Conservation (phyloP, 2,797 vertebrate genomes). For the Sebastes wilsoni region DNA sequence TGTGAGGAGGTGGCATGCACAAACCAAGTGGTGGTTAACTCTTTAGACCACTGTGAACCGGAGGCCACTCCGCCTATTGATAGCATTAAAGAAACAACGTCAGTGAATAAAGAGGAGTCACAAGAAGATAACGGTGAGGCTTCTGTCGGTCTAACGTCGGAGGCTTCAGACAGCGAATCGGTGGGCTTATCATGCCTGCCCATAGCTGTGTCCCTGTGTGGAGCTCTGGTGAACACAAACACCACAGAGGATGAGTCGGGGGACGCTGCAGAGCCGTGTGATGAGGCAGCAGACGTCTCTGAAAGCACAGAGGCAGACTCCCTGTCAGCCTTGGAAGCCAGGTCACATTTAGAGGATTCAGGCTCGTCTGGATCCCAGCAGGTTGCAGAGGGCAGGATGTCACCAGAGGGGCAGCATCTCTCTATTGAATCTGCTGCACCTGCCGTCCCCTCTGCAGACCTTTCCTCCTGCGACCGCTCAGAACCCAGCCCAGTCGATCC, state of each 20-base stretch:
- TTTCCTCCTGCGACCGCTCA: background rate
- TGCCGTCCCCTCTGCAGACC: background rate
- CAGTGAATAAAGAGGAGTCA: constrained; percentile 6
- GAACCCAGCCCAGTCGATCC: constrained; percentile 53
- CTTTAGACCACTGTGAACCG: background rate
- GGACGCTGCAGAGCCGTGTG: constrained; percentile 39
- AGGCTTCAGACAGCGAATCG: constrained; percentile 51
- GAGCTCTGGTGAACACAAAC: constrained; percentile 73
- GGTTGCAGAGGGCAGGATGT: constrained; percentile 29
- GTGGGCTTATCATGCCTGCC: constrained; percentile 82
- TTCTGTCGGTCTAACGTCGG: background rate
- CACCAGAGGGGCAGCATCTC: constrained; percentile 54
- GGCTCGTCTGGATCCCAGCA: background rate
- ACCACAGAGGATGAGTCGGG: constrained; percentile 43
- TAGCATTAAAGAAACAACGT: background rate
- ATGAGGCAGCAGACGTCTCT: constrained; percentile 30
- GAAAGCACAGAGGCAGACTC: constrained; percentile 59
- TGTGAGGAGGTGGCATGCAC: constrained; percentile 9
- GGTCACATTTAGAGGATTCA: constrained; percentile 6
- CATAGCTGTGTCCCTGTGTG: constrained; percentile 82
- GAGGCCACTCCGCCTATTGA: background rate
- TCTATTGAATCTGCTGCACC: constrained; percentile 8
- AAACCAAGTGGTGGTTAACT: constrained; percentile 19
- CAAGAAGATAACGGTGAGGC: constrained; percentile 10
- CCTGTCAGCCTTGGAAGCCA: constrained; percentile 11